Evolutionary conservation across 1,140 invertebrate species (phyloP).

Genomic region (Dendroctonus valens): DNA sequence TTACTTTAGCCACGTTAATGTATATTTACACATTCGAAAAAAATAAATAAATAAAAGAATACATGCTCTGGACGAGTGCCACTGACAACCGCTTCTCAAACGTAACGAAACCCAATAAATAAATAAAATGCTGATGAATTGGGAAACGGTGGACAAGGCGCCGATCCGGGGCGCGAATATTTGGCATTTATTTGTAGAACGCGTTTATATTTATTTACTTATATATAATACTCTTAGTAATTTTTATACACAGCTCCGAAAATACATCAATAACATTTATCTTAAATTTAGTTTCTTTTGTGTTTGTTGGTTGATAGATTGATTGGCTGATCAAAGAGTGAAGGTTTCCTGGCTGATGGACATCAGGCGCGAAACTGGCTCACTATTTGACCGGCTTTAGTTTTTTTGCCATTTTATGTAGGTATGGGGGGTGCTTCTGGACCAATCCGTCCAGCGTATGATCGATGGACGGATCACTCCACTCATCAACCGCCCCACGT

Average conservation of each 20-base stretch:
- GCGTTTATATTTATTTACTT: constrained; percentile 27
- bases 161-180: constrained; percentile 11
- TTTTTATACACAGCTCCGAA: constrained; percentile 49
- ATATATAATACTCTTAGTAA: constrained; percentile 48
- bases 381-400: constrained; percentile 16
- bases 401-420: constrained; percentile 15
- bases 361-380: background rate
- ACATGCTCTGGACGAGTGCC: constrained; percentile 8
- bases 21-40: constrained; percentile 50
- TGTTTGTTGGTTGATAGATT: constrained; percentile 33
- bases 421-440: background rate
- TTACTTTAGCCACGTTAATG: constrained; percentile 49
- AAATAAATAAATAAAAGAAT: constrained; percentile 44
- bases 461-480: too few relatives aligned
- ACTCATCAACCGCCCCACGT: background rate
- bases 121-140: constrained; percentile 9
- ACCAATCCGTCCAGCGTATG: too few relatives aligned
- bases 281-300: constrained; percentile 43
- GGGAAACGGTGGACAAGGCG: constrained; percentile 36
- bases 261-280: constrained; percentile 50
- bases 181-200: constrained; percentile 33
- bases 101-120: background rate
- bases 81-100: background rate
- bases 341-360: too few relatives aligned
- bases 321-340: too few relatives aligned